These are phyloP conservation scores for Aleiodes leptofemur DNA, from an alignment of 2,888 invertebrate species.

Conservation along the genomic window DNA sequence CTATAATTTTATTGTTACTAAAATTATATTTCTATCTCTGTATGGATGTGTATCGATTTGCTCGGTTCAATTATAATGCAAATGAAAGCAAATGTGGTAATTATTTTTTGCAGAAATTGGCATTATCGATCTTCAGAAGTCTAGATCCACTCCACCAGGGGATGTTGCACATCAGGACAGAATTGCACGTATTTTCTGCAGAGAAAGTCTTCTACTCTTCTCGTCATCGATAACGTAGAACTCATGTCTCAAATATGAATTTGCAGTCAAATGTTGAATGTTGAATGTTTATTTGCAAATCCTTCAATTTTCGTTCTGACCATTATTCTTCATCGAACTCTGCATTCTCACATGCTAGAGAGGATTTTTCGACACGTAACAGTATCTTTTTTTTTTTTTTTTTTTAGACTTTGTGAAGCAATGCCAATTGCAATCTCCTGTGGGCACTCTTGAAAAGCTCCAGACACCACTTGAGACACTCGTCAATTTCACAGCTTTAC, in stretches of 20 bases:
- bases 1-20: no score
- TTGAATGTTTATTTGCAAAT: background rate
- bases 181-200: background rate
- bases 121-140: constrained; percentile 20
- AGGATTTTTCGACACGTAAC: constrained; percentile 3
- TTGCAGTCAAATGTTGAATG: no score
- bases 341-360: constrained; percentile 12
- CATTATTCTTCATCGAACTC: no score
- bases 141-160: background rate
- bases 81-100: background rate
- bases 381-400: constrained; percentile 1
- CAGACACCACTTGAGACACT: constrained; percentile 59
- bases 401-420: constrained; percentile 8
- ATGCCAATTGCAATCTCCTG: constrained; percentile 6
- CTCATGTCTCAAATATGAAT: background rate
- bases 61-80: background rate
- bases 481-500: constrained; percentile 54
- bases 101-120: constrained; percentile 15
- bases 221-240: constrained; percentile 18
- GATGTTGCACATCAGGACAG: background rate
- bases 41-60: constrained; percentile 9
- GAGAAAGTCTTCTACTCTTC: background rate
- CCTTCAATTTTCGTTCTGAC: no score
- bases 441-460: constrained; percentile 46
- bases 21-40: no score